Evolutionary conservation across 2,888 invertebrate genomes (phyloP).

Genomic region (Athalia rosae): DNA sequence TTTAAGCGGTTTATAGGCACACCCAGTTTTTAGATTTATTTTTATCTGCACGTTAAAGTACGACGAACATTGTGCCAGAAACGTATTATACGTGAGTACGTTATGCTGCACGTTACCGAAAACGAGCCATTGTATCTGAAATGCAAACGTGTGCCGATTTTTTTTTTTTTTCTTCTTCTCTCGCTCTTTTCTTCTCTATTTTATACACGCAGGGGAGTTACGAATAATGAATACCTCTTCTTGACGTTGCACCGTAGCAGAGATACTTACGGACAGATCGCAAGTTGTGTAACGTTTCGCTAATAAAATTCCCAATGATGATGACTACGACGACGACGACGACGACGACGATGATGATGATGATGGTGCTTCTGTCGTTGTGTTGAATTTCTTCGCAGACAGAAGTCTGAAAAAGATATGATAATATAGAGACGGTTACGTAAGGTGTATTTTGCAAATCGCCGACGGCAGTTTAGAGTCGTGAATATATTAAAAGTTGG

Average conservation of each 20-base stretch:
- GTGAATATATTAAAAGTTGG: not conserved
- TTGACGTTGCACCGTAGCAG: too few species aligned
- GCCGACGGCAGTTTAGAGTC: not conserved
- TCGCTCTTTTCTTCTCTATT: not conserved
- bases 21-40: too few species aligned
- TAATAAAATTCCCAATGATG: too few species aligned
- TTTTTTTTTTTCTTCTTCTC: constrained; percentile 1
- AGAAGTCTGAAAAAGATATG: not conserved
- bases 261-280: too few species aligned
- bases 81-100: not conserved
- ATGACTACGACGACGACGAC: too few species aligned
- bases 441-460: constrained; percentile 3
- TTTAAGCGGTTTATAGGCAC: too few species aligned
- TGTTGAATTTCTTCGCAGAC: constrained; percentile 3
- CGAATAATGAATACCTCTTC: not conserved
- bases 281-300: too few species aligned
- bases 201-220: not conserved
- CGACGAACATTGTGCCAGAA: too few species aligned
- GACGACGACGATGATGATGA: too few species aligned
- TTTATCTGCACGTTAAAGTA: too few species aligned
- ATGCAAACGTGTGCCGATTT: too few species aligned
- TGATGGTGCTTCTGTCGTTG: not conserved
- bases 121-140: too few species aligned
- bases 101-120: not conserved
- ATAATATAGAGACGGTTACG: not conserved